A percentile compares a stretch with the other conserved stretches of the same genome.
Conservation (phyloP, 1,140 invertebrate species). For the Eueides isabella region DNA sequence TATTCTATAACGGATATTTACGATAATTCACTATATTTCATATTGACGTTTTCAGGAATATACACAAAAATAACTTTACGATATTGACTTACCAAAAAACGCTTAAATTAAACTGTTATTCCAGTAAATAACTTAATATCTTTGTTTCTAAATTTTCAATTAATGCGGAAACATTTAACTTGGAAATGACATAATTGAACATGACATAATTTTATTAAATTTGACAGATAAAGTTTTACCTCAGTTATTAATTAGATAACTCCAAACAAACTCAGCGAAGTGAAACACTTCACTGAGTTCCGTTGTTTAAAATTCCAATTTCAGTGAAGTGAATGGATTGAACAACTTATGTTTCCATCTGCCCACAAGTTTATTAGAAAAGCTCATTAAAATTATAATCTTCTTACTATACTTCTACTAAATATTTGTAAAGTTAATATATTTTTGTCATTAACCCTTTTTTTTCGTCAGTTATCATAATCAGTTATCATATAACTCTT, state of each 20-base stretch:
- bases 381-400: neutral
- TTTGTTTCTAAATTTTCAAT: neutral
- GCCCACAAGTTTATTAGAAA: neutral
- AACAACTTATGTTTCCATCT: constrained; percentile 16
- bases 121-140: neutral
- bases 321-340: constrained; percentile 14
- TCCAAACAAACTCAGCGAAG: neutral
- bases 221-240: neutral
- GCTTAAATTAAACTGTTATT: neutral
- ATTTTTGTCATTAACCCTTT: too few species aligned
- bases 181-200: neutral
- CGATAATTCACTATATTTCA: too few species aligned
- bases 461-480: too few species aligned
- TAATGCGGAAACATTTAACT: neutral
- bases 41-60: too few species aligned
- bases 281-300: constrained; percentile 5
- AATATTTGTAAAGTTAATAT: neutral
- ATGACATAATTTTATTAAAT: neutral
- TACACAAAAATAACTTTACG: too few species aligned
- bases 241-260: constrained; percentile 11
- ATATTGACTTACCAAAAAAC: too few species aligned
- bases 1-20: too few species aligned
- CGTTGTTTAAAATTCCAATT: constrained; percentile 19
- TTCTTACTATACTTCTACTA: neutral
- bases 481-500: too few species aligned